Evolutionary conservation across 2,888 invertebrate genomes (phyloP), one percentile per base, ranked within the genome.

Genomic region (Corythucha ciliata): DNA sequence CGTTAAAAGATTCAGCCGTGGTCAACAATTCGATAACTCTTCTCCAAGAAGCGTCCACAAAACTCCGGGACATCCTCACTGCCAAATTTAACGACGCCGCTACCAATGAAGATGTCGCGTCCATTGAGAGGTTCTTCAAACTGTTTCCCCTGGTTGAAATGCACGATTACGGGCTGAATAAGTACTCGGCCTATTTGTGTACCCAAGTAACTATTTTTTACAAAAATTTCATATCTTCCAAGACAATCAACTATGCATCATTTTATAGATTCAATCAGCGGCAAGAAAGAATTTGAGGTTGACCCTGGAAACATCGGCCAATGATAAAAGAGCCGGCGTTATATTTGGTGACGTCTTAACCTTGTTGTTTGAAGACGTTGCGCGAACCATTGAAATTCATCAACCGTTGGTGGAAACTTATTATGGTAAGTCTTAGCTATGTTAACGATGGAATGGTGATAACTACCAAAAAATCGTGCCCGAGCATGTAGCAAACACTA

Each of bases 111-210:
- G 94, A 97, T 68, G 76, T 89, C 34, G 84, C 86, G 0, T 85
- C 87, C 0, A 87, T 96, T 16, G 93, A 96, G 67, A 74, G 96
- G 49, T 89, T 96, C 66, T 97, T 97, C 68, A 96, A 96, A 69
- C 81, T 98, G 63, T 98, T 96, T 70, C 97, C 98, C 0, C 74
- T 96, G 54, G 74, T 99, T 7, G 91, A 91, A 16, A 83, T 89
- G 70, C 88, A 94, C 55, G 80, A 84, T 33, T 87, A 89, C 61
- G 97, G 97, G 0, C 77, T 98, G 12, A 78, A 79, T 53, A 80
- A 89, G 62, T 91, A 94, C 64, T 87, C 90, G 25, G 78, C 77
- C 39, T 94, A 92, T 67, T 74, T 96, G 8, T 84, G 89, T 20
- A 29, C 44, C 27, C 44, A 45, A 29, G 50, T 50, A 22, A 4